Evolutionary conservation across 2,888 invertebrate genomes (phyloP).

Genomic region (Gari tellinella): DNA sequence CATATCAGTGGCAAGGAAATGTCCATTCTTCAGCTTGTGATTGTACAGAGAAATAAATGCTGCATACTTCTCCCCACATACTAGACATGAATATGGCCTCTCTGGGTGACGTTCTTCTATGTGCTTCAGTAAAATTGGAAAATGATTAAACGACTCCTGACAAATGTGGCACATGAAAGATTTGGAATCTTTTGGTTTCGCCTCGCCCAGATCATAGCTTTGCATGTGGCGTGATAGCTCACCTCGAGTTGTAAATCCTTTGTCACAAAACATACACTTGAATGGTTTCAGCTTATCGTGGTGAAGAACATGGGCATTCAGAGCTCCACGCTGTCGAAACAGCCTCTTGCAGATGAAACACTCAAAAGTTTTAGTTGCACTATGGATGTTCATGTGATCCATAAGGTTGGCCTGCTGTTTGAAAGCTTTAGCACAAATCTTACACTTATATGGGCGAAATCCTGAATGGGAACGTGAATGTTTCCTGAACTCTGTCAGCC

Average conservation of each 20-base stretch:
- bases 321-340: constrained; percentile 54
- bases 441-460: constrained; percentile 54
- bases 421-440: constrained; percentile 46
- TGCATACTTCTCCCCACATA: constrained; percentile 42
- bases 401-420: constrained; percentile 57
- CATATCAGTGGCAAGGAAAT: constrained; percentile 41
- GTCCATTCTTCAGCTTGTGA: constrained; percentile 48
- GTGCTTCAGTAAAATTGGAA: constrained; percentile 45
- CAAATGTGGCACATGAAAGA: constrained; percentile 52
- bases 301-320: constrained; percentile 45
- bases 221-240: constrained; percentile 53
- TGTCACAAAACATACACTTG: constrained; percentile 53
- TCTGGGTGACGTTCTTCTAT: constrained; percentile 51
- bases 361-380: constrained; percentile 31
- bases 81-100: constrained; percentile 45
- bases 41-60: constrained; percentile 46
- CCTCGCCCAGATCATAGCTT: constrained; percentile 25
- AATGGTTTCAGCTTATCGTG: constrained; percentile 58
- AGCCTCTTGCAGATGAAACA: constrained; percentile 44
- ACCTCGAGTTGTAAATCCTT: constrained; percentile 49
- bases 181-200: constrained; percentile 5
- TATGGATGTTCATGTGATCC: constrained; percentile 47
- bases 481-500: constrained; percentile 54
- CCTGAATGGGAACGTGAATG: constrained; percentile 56
- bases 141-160: constrained; percentile 43